These are phyloP conservation scores for Myxocyprinus asiaticus DNA, from an alignment of 2,113 vertebrate genomes.

Conservation along the genomic window DNA sequence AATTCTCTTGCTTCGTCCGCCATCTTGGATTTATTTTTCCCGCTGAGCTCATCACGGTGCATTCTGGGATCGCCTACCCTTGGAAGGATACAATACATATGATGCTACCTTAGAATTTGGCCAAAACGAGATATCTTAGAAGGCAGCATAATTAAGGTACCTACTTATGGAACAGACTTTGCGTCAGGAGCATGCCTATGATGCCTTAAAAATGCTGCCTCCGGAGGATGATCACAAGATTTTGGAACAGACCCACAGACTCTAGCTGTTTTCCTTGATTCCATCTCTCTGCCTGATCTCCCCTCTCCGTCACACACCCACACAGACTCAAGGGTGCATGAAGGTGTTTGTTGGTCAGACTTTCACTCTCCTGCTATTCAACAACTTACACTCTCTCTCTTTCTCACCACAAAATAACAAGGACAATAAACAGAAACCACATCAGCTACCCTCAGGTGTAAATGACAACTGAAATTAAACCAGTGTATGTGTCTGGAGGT, in stretches of 20 bases:
- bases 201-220: too few relatives aligned
- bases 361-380: constrained; percentile 8
- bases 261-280: constrained; percentile 4
- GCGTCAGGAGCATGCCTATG: too few relatives aligned
- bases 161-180: too few relatives aligned
- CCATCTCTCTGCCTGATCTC: constrained; percentile 4
- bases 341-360: constrained; percentile 36
- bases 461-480: constrained; percentile 2
- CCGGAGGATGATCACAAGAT: too few relatives aligned
- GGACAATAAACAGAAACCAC: background rate
- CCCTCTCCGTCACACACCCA: constrained; percentile 6
- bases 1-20: too few relatives aligned
- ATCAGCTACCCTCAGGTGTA: constrained; percentile 9
- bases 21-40: too few relatives aligned
- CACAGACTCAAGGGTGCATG: constrained; percentile 41
- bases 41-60: too few relatives aligned
- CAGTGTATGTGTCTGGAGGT: background rate
- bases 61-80: too few relatives aligned
- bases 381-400: background rate
- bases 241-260: background rate
- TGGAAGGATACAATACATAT: too few relatives aligned
- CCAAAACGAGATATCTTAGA: too few relatives aligned
- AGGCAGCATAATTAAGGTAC: too few relatives aligned
- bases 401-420: background rate
- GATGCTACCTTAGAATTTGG: too few relatives aligned